phyloP scores from a whole-genome alignment of 2,797 vertebrate genomes.

The Macropus fuliginosus region DNA sequence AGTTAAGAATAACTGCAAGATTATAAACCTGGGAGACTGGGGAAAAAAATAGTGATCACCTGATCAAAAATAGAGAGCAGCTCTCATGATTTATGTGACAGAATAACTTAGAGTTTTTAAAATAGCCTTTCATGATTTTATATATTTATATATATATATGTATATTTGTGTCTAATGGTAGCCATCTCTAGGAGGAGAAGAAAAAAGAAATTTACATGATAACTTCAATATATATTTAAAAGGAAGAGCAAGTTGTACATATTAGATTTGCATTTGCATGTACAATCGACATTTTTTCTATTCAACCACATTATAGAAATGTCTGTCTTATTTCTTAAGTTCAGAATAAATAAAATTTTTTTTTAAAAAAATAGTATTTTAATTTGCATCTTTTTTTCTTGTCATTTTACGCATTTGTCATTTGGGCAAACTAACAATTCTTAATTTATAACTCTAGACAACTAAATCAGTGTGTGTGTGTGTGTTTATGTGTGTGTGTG shows the following conservation, averaged over 20 bases:
- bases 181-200: neutral
- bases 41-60: neutral
- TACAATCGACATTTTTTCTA: neutral
- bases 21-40: neutral
- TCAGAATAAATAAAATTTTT: neutral
- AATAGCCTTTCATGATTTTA: slow-evolving; percentile 4
- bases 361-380: slow-evolving; percentile 13
- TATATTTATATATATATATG: neutral
- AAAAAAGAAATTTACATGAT: neutral
- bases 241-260: neutral
- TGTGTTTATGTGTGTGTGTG: no score
- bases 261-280: neutral
- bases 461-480: neutral
- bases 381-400: slow-evolving; percentile 44
- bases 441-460: slow-evolving; percentile 24
- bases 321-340: neutral
- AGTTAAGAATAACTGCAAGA: neutral
- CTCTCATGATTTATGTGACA: neutral
- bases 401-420: slow-evolving; percentile 8
- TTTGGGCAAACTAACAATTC: neutral
- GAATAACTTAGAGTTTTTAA: neutral
- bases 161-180: neutral
- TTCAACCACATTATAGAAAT: neutral
- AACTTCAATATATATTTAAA: neutral
- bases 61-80: neutral